Conservation (phyloP, 2,797 vertebrate species). For the Cossypha niveicapilla region DNA sequence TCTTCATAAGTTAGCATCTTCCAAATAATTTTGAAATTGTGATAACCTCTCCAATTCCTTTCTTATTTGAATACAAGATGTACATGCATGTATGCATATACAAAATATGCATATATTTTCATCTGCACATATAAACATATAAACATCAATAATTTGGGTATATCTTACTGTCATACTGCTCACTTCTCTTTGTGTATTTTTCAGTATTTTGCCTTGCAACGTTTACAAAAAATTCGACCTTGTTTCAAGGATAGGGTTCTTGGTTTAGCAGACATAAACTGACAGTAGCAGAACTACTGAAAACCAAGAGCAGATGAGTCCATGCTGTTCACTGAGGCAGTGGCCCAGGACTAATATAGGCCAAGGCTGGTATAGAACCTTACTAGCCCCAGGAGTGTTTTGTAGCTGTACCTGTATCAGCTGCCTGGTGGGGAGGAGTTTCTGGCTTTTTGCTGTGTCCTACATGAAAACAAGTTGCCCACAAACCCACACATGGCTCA, state of each 20-base stretch:
- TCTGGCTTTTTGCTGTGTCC: neutral
- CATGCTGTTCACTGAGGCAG: neutral
- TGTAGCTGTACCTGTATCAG: neutral
- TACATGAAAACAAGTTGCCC: neutral
- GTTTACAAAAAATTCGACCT: fast-evolving
- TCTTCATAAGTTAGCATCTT: neutral
- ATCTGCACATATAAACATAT: neutral
- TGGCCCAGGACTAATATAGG: neutral
- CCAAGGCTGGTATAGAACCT: neutral
- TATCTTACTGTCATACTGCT: neutral
- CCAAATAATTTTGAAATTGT: neutral
- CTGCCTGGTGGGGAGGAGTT: neutral
- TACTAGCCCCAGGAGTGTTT: neutral
- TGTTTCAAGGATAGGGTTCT: neutral
- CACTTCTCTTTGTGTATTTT: neutral
- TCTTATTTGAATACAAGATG: neutral
- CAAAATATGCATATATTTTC: neutral
- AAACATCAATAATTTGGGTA: neutral
- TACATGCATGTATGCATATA: too few species aligned
- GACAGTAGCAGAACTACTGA: neutral
- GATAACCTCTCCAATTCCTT: neutral
- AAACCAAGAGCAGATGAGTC: neutral
- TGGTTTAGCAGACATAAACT: neutral
- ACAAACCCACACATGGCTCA: neutral
- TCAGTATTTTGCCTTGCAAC: neutral